These are phyloP conservation scores for Oconnorella tubifera DNA, from an alignment of 2,888 invertebrate genomes.

Conservation along the genomic window DNA sequence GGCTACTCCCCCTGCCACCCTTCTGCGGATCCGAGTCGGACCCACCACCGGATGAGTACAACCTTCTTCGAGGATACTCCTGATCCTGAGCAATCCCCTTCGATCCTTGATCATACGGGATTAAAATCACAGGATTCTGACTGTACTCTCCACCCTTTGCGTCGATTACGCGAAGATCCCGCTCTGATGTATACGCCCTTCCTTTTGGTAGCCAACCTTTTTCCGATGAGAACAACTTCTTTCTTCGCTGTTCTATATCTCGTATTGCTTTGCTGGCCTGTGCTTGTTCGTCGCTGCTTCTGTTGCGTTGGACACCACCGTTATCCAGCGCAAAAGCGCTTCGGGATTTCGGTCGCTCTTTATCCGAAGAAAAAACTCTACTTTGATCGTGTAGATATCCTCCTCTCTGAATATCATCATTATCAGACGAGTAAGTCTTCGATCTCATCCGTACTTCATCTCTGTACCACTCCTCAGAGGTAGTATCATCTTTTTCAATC, in stretches of 20 bases:
- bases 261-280: background rate
- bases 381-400: too few species aligned
- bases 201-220: background rate
- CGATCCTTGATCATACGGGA: background rate
- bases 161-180: too few species aligned
- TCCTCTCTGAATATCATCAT: too few species aligned
- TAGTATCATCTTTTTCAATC: too few species aligned
- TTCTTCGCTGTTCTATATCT: background rate
- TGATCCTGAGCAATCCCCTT: background rate
- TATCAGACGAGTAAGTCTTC: too few species aligned
- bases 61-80: background rate
- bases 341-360: background rate
- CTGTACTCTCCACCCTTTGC: too few species aligned
- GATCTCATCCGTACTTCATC: too few species aligned
- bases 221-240: background rate
- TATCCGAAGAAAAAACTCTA: too few species aligned
- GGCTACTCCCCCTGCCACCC: background rate
- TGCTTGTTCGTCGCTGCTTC: background rate
- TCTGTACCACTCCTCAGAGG: too few species aligned
- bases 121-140: too few species aligned
- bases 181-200: background rate
- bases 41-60: background rate
- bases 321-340: background rate
- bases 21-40: background rate
- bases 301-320: background rate